Evolutionary conservation across 2,888 invertebrate species (phyloP).

Genomic region (Vanessa cardui): DNA sequence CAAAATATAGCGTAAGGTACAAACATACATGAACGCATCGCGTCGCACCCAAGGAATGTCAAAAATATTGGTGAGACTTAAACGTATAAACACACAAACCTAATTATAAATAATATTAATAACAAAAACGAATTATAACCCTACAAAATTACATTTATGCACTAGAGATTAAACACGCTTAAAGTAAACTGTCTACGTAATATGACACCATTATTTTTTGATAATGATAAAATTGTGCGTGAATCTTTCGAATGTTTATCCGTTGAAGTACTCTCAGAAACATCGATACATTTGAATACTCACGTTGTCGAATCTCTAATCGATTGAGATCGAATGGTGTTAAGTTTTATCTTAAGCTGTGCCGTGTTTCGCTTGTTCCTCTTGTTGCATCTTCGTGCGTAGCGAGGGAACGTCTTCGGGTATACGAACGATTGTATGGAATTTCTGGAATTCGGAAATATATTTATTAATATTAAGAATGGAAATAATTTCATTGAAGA

Average conservation of each 20-base stretch:
- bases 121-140: slow-evolving; percentile 21
- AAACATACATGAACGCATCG: slow-evolving; percentile 80
- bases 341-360: slow-evolving; percentile 51
- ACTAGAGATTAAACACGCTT: slow-evolving; percentile 25
- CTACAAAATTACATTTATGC: slow-evolving; percentile 29
- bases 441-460: slow-evolving; percentile 85
- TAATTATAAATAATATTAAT: slow-evolving; percentile 22
- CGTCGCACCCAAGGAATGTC: slow-evolving; percentile 64
- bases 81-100: slow-evolving; percentile 30
- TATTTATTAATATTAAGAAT: no score
- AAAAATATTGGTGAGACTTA: slow-evolving; percentile 43
- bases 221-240: slow-evolving; percentile 52
- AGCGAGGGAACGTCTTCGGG: slow-evolving; percentile 91
- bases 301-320: slow-evolving; percentile 37
- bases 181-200: slow-evolving; percentile 10
- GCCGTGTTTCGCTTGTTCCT: slow-evolving; percentile 71
- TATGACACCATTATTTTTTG: slow-evolving; percentile 42
- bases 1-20: slow-evolving; percentile 64
- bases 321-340: slow-evolving; percentile 41
- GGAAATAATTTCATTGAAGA: no score
- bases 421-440: slow-evolving; percentile 91
- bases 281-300: slow-evolving; percentile 7
- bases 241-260: slow-evolving; percentile 46
- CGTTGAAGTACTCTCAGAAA: slow-evolving; percentile 17
- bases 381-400: slow-evolving; percentile 90